phyloP scores from a whole-genome alignment of 1,140 invertebrate species.

The Anastrepha obliqua region DNA sequence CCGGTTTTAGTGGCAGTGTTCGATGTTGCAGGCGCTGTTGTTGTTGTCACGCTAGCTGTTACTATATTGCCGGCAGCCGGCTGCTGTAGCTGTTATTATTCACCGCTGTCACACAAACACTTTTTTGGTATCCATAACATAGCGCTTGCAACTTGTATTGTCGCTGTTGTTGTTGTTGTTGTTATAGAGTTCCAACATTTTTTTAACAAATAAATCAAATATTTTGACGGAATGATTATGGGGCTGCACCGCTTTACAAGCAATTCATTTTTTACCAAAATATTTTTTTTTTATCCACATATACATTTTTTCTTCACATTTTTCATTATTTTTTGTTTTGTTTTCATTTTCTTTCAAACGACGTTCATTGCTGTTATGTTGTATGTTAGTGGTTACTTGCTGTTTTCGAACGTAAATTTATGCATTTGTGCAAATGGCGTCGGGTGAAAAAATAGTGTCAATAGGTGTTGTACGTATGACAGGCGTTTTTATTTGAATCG shows the following conservation, averaged over 20 bases:
- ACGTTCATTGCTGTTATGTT: background rate
- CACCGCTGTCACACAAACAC: slow-evolving; percentile 56
- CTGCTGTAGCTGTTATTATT: slow-evolving; percentile 57
- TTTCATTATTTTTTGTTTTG: too few relatives aligned
- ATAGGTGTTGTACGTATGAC: slow-evolving; percentile 54
- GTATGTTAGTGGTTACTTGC: background rate
- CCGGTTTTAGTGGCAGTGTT: slow-evolving; percentile 48
- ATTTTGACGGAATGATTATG: slow-evolving; percentile 56
- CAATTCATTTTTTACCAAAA: slow-evolving; percentile 36
- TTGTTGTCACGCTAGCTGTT: slow-evolving; percentile 44
- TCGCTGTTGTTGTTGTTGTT: slow-evolving; percentile 27
- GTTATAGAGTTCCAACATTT: background rate
- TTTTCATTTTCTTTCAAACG: too few relatives aligned
- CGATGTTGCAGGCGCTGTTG: slow-evolving; percentile 42
- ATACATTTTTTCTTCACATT: background rate
- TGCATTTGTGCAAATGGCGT: slow-evolving; percentile 36
- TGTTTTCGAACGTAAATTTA: slow-evolving; percentile 31
- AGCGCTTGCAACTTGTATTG: background rate
- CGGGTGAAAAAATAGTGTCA: slow-evolving; percentile 54
- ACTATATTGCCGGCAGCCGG: background rate
- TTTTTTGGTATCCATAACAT: slow-evolving; percentile 28
- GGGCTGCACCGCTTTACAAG: slow-evolving; percentile 33
- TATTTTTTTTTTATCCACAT: background rate
- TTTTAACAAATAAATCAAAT: slow-evolving; percentile 57
- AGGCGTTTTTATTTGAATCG: slow-evolving; percentile 52